Percentiles rank a stretch among this genome's conserved stretches.
Conservation (phyloP, 2,797 vertebrate species). For the Tarsius wallacei region DNA sequence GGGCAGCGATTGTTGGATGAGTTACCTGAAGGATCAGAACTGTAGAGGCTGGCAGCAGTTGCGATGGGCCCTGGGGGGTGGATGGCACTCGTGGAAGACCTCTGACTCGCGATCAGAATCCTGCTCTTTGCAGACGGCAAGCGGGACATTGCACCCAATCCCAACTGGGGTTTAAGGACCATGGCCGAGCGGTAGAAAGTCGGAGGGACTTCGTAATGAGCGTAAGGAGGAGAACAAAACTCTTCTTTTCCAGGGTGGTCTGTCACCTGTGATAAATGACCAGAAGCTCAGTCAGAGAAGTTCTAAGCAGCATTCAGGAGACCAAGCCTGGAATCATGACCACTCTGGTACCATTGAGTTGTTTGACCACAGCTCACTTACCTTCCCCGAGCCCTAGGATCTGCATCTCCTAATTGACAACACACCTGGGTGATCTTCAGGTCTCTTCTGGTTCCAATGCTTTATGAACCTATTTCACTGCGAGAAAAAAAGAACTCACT, state of each 20-base stretch:
- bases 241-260: constrained; percentile 91
- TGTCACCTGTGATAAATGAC: constrained; percentile 86
- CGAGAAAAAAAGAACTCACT: not conserved
- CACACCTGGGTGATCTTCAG: no score
- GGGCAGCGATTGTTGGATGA: not conserved
- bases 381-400: not conserved
- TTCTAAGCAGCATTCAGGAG: no score
- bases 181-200: constrained; percentile 94
- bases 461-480: not conserved
- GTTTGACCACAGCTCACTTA: not conserved
- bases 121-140: constrained; percentile 94
- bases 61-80: constrained; percentile 93
- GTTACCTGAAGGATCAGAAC: constrained; percentile 93
- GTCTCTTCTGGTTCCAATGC: not conserved
- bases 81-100: constrained; percentile 90
- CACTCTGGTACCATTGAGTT: not conserved
- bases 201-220: constrained; percentile 92
- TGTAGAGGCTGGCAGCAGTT: constrained; percentile 88
- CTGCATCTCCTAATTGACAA: not conserved
- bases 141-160: constrained; percentile 95
- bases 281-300: constrained; percentile 33
- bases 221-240: constrained; percentile 89
- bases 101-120: constrained; percentile 94
- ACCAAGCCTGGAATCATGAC: accelerated
- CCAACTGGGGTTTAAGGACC: constrained; percentile 96